phyloP scores from a whole-genome alignment of 2,797 vertebrate genomes.

The Notolepis coatsorum region DNA sequence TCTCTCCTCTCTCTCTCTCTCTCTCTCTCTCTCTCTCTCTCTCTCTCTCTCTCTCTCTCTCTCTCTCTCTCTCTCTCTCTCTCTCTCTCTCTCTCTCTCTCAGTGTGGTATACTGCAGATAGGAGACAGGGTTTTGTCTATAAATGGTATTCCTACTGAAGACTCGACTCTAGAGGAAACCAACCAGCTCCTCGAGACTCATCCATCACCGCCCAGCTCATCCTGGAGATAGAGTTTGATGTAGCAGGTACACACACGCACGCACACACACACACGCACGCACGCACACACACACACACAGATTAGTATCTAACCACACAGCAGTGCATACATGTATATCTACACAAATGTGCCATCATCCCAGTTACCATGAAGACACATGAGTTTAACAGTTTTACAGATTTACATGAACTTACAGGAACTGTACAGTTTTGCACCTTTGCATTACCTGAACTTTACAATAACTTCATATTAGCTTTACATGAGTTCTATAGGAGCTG shows the following conservation, averaged over 20 bases:
- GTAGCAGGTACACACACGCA: conserved; percentile 88
- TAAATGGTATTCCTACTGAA: conserved; percentile 96
- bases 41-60: conserved; percentile 63
- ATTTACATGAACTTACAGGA: too few relatives aligned
- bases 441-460: too few relatives aligned
- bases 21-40: not conserved
- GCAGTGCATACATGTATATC: not conserved
- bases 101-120: conserved; percentile 98
- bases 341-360: too few relatives aligned
- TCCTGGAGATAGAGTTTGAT: conserved; percentile 98
- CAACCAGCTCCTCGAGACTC: conserved; percentile 98
- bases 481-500: too few relatives aligned
- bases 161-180: conserved; percentile 98
- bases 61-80: conserved; percentile 76
- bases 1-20: not conserved
- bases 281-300: conserved; percentile 3
- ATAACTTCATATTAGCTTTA: too few relatives aligned
- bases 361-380: too few relatives aligned
- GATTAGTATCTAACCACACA: too few relatives aligned
- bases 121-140: conserved; percentile 95
- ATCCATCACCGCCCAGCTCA: conserved; percentile 94
- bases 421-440: too few relatives aligned
- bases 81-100: not conserved
- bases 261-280: conserved; percentile 17
- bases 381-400: too few relatives aligned